phyloP scores from a whole-genome alignment of 2,888 invertebrate species.

The Parnassius mnemosyne region DNA sequence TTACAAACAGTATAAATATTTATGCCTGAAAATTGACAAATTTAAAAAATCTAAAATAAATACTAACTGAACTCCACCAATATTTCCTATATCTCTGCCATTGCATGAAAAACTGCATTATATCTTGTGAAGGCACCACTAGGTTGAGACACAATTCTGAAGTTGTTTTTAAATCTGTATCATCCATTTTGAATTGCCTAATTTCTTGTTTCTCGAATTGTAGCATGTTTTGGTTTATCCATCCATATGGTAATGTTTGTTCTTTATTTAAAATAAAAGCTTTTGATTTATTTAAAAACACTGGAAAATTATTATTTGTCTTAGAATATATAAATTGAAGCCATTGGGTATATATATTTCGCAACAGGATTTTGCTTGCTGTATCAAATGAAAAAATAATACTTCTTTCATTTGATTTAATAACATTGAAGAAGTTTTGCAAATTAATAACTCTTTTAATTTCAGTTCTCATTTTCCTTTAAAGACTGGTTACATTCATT shows the following conservation, averaged over 20 bases:
- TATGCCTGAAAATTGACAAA: no score
- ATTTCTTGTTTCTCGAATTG: conserved; percentile 32
- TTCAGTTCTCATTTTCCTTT: conserved; percentile 65
- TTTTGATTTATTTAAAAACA: conserved; percentile 44
- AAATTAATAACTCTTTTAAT: conserved; percentile 49
- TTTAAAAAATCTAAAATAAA: background rate
- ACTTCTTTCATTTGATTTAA: conserved; percentile 35
- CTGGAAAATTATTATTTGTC: conserved; percentile 52
- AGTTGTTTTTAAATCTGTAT: conserved; percentile 30
- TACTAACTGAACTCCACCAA: conserved; percentile 90
- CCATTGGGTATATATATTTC: conserved; percentile 64
- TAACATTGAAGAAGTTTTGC: conserved; percentile 53
- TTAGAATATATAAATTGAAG: conserved; percentile 52
- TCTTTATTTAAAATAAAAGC: conserved; percentile 24
- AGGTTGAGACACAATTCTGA: conserved; percentile 59
- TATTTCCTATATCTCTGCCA: conserved; percentile 88
- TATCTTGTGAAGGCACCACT: conserved; percentile 65
- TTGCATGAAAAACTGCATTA: conserved; percentile 85
- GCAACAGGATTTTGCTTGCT: conserved; percentile 54
- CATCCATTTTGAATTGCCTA: conserved; percentile 29
- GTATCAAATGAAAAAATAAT: conserved; percentile 44
- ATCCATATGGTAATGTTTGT: conserved; percentile 43
- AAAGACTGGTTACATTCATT: conserved; percentile 37
- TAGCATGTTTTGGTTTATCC: conserved; percentile 35
- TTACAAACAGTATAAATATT: no score